Evolutionary conservation across 2,113 vertebrate genomes (phyloP).

Genomic region (Chascanopsetta lugubris): DNA sequence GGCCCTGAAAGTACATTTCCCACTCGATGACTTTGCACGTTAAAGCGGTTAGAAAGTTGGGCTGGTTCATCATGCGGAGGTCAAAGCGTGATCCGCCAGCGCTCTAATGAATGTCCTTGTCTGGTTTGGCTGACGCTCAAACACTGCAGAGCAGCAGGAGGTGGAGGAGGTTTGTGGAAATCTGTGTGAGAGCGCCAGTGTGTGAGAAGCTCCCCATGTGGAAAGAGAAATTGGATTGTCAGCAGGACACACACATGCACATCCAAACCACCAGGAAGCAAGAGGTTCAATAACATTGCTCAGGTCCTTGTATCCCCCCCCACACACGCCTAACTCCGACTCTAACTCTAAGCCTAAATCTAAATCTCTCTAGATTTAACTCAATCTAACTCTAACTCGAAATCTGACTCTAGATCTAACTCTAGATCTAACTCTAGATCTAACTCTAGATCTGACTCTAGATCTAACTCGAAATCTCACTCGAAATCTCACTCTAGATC

Average conservation of each 20-base stretch:
- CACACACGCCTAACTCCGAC: too few relatives aligned
- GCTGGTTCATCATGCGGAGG: background rate
- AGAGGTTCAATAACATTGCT: conserved; percentile 5
- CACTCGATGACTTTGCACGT: background rate
- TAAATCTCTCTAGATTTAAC: too few relatives aligned
- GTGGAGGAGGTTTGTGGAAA: conserved; percentile 10
- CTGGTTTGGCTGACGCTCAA: conserved; percentile 48
- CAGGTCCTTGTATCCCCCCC: background rate
- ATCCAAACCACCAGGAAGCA: background rate
- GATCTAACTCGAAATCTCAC: too few relatives aligned
- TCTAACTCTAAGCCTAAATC: too few relatives aligned
- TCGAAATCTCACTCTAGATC: too few relatives aligned
- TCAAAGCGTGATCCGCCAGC: conserved; percentile 41
- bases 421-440: too few relatives aligned
- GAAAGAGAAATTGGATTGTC: conserved; percentile 52
- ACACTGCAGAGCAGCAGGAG: conserved; percentile 41
- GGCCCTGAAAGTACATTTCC: background rate
- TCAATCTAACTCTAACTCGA: too few relatives aligned
- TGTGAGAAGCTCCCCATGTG: conserved; percentile 41
- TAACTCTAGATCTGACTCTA: too few relatives aligned
- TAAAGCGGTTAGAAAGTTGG: background rate
- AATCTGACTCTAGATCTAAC: too few relatives aligned
- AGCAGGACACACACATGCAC: conserved; percentile 27
- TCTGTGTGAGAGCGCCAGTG: conserved; percentile 7
- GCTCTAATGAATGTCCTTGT: conserved; percentile 34